Conservation (phyloP, 1,140 invertebrate genomes). For the Manduca sexta region DNA sequence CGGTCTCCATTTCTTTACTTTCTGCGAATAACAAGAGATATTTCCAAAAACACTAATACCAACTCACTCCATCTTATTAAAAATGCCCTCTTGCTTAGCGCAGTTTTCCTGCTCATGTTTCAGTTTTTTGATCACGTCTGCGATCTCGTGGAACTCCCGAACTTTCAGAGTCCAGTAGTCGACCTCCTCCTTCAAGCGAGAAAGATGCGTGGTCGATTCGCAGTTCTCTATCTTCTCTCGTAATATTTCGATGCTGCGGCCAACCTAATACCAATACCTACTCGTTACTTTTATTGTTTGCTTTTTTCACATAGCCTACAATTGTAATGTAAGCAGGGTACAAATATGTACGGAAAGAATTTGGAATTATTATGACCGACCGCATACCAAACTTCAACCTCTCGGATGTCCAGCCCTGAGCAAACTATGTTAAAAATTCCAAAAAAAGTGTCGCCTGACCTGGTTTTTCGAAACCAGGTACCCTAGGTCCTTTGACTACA, state of each 20-base stretch:
- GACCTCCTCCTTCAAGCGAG: constrained; percentile 27
- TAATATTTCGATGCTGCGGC: constrained; percentile 31
- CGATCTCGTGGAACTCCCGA: constrained; percentile 27
- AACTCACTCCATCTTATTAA: constrained; percentile 24
- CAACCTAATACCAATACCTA: constrained; percentile 16
- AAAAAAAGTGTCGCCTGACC: no score
- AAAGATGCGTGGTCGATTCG: constrained; percentile 17
- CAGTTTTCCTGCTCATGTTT: constrained; percentile 21
- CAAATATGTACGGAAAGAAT: no score
- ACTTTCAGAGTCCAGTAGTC: constrained; percentile 33
- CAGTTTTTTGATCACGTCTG: constrained; percentile 22
- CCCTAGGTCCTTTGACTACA: no score
- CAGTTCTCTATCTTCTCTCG: constrained; percentile 35
- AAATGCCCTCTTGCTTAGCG: constrained; percentile 22
- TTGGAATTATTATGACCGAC: no score
- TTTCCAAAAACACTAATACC: background rate
- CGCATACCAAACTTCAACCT: no score
- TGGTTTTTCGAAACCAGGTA: no score
- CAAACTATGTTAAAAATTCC: no score
- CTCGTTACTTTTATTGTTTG: background rate
- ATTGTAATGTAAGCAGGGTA: no score
- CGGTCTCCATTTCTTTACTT: no score
- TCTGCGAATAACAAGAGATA: no score
- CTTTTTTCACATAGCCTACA: no score
- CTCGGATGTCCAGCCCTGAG: no score